A percentile compares a stretch with the other conserved stretches of the same genome.
These are phyloP conservation scores for Scaptomyza caliginosa DNA, from an alignment of 2,888 invertebrate genomes.

Conservation along the genomic window DNA sequence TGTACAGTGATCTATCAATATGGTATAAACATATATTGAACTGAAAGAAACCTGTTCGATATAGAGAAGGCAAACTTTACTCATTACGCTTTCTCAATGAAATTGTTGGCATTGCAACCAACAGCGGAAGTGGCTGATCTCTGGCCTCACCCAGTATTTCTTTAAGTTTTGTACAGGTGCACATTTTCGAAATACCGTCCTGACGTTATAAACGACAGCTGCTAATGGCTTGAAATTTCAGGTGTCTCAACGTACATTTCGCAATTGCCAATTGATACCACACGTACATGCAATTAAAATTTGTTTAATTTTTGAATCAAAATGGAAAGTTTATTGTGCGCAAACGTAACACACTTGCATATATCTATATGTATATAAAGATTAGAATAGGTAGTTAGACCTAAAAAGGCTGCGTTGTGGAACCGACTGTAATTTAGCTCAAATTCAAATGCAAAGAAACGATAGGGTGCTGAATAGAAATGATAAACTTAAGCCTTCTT, in stretches of 20 bases:
- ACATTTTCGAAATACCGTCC: conserved; percentile 57
- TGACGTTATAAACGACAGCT: conserved; percentile 61
- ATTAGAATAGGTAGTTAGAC: conserved; percentile 19
- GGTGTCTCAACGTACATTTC: conserved; percentile 38
- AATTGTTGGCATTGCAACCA: conserved; percentile 43
- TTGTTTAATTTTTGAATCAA: conserved; percentile 39
- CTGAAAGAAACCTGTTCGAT: too few relatives aligned
- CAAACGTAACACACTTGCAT: conserved; percentile 14
- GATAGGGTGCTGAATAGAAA: not conserved
- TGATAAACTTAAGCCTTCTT: conserved; percentile 67
- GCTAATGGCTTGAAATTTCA: conserved; percentile 66
- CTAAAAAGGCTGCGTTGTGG: conserved; percentile 33
- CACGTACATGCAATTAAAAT: conserved; percentile 62
- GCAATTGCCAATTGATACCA: conserved; percentile 48
- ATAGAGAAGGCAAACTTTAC: not conserved
- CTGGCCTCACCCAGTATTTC: conserved; percentile 15
- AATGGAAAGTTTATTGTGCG: conserved; percentile 61
- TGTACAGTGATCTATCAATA: not conserved
- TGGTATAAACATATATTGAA: too few relatives aligned
- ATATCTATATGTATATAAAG: conserved; percentile 7
- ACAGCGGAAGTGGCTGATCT: conserved; percentile 55
- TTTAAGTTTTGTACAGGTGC: conserved; percentile 54
- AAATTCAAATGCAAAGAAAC: conserved; percentile 42
- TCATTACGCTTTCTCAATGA: conserved; percentile 6
- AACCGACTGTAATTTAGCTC: conserved; percentile 19